Base-by-base conservation (phyloP, 2,888 invertebrate species). In the Oxytorus armatus region DNA sequence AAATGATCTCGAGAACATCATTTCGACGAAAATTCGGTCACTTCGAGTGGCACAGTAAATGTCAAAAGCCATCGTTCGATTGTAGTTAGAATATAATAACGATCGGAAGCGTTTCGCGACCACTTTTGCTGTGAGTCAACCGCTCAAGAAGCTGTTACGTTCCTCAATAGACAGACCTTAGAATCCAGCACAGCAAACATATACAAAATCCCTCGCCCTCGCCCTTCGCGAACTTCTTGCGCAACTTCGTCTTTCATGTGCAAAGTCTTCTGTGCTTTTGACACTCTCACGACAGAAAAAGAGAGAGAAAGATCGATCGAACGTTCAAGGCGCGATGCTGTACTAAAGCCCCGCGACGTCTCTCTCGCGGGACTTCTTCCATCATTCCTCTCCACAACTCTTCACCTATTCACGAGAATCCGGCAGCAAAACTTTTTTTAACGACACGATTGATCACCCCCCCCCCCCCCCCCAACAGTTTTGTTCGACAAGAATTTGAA, bases 251-350 rank as follows among this genome's bases (percentile, higher is more conserved):
- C 57, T 57, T 36, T 49, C 42, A 29, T 44, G 29, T 49, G 51
- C 59, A 59, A 70, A 59, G 49, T 70, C 59, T 59, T 16, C 33
- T 21, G 51, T 14, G 18, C 10, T 39, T 57, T 18, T 39, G 39
- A 25, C 7, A 3, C n/a, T 16, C 3, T 16, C 47, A 47, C 47
- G 10, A 11, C 11, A 42, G 42, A 42, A n/a, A 1, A n/a, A 42
- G 8, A 42, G 16, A 16, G 47, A 47, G 3, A 51, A 29, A 53
- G 66, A 75, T 66, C 75, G 68, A 18, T 61, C 68, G 75, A 61
- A 76, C 68, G 75, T 68, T 68, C 68, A 68, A 76, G 59, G 68
- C 51, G 68, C 59, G 51, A 68, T 61, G 21, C 16, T 39, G 47
- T 53, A 42, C 61, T 5, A 76, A 68, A 68, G 25, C 42, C 68